Base-by-base conservation (phyloP, 1,140 invertebrate genomes). In the Drosophila azteca region DNA sequence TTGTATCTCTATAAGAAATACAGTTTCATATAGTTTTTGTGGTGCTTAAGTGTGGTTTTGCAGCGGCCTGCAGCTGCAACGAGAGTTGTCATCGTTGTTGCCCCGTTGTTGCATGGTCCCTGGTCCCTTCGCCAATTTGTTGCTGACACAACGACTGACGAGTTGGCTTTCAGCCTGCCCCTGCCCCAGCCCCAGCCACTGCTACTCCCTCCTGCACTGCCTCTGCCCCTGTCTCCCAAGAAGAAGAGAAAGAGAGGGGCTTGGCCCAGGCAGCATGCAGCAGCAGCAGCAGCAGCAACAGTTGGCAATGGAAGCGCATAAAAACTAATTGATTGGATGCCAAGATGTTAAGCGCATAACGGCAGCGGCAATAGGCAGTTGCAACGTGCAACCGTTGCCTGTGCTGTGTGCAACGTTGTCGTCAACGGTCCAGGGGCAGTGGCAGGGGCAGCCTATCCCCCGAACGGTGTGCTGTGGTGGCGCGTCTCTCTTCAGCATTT, bases 241-340 rank as follows among this genome's bases (percentile, higher is more conserved):
- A 44, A 45, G 70, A 72, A 64, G 59, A 73, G 70, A 71, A 72
- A 72, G 69, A 72, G 69, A 72, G 66, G 73, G 79, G 79, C 71
- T 83, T 79, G 79, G 79, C 79, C 75, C 66, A 57, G 64, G 43
- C 58, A 51, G 22, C 54, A 43, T 20, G 22, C 45, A 29, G 50
- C 62, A 53, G 31, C 50, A 57, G 17, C 46, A 59, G 22, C 67
- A 62, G 31, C 41, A 68, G 49, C 66, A 71, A 59, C 71, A 71
- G 62, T 74, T 80, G 79, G 79, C 79, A 83, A 73, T 84, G 80
- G 71, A 85, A 84, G 80, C 79, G 79, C 76, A 84, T 84, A 84
- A 84, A 84, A 84, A 84, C 80, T 84, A 84, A 84, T 84, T 84
- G 80, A 84, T 84, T 84, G 82, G 82, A 87, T 87, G 82, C 82